These are phyloP conservation scores for Apodemia zela DNA, from an alignment of 2,888 invertebrate species.

Conservation along the genomic window DNA sequence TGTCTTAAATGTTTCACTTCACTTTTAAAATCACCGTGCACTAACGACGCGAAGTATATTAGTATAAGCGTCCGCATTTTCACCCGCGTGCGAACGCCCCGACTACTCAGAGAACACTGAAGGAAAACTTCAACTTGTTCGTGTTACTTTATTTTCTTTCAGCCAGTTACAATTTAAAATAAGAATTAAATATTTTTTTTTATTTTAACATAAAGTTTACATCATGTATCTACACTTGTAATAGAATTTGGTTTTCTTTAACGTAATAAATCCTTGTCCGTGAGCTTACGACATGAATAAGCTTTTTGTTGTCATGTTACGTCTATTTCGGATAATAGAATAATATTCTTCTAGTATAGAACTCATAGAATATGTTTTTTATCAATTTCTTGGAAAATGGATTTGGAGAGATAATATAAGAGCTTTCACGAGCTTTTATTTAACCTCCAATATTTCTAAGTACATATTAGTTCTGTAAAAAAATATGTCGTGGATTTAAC, in stretches of 20 bases:
- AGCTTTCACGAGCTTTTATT: constrained; percentile 5
- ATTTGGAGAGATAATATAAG: background rate
- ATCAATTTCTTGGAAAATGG: background rate
- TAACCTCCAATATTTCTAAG: background rate
- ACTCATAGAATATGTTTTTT: background rate
- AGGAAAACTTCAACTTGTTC: constrained; percentile 13
- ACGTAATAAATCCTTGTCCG: background rate
- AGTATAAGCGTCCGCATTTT: constrained; percentile 40
- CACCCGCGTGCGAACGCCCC: constrained; percentile 41
- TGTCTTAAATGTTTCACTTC: constrained; percentile 65
- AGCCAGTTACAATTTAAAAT: background rate
- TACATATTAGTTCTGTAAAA: background rate
- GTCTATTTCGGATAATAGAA: background rate
- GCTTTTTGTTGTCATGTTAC: constrained; percentile 9
- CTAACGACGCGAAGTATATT: constrained; percentile 59
- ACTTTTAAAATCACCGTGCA: constrained; percentile 64
- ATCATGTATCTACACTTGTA: background rate
- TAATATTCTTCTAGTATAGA: background rate
- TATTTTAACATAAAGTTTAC: background rate
- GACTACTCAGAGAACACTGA: constrained; percentile 44
- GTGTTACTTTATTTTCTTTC: constrained; percentile 11
- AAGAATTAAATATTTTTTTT: background rate
- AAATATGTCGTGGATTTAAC: background rate
- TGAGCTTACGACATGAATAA: constrained; percentile 5
- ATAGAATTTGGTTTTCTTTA: background rate